Base-by-base conservation (phyloP, 2,888 invertebrate genomes). In the Saturnia pavonia region DNA sequence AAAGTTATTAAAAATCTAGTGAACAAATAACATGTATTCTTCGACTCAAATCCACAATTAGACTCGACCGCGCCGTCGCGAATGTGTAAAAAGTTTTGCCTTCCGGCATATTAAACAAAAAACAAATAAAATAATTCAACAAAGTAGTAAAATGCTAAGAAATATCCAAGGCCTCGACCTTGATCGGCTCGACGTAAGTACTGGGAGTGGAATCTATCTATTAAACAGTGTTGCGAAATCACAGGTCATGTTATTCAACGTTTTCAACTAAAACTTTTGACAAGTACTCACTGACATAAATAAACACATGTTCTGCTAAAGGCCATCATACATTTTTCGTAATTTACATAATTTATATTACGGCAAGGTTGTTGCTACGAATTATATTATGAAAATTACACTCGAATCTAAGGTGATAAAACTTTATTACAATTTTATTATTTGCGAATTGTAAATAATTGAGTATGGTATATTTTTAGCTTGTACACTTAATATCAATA, bases 161-260 rank as follows among this genome's bases (percentile, higher is more conserved):
- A 65, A 27, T 60, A 60, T 60, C 14, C 25, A 60, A 60, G 57
- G 76, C 75, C 78, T 74, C 72, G 74, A 72, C 85, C 82, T 83
- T 80, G 78, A 69, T 48, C 68, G 48, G 27, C n/a, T 48, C 25
- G 16, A 19, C 11, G 66, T 67, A n/a, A 27, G 57, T 40, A 54
- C 42, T 70, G 71, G 73, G 68, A 72, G 69, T 72, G 51, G 74
- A 76, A 60, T 60, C 7, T 77, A 75, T 74, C 71, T 73, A 76
- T 77, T 76, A 76, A 74, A 75, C 57, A 73, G 63, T 71, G 68
- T 65, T 63, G 71, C 72, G 67, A 73, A 77, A 78, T 75, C 65
- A 72, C 75, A 69, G 68, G 72, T 74, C 73, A 70, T 48, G 25
- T 22, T 57, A 12, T 40, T 14, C 12, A 60, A 40, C 22, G 67